Evolutionary conservation across 2,113 vertebrate genomes (phyloP).

Genomic region (Thalassoma bifasciatum): DNA sequence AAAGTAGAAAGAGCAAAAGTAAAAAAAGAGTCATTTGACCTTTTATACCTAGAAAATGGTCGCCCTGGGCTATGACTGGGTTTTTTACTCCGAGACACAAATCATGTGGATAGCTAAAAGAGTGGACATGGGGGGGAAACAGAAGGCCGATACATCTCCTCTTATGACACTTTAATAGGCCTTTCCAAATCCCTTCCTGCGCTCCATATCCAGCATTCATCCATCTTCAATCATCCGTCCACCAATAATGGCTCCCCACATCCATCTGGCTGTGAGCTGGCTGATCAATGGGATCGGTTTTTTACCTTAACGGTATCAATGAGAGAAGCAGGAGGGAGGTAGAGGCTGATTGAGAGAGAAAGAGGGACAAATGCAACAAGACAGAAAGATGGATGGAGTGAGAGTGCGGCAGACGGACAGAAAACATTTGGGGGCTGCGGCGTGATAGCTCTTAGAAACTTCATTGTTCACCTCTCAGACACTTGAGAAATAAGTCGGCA

Average conservation of each 20-base stretch:
- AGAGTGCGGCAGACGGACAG: conserved; percentile 33
- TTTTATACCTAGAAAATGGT: conserved; percentile 61
- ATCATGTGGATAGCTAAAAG: conserved; percentile 74
- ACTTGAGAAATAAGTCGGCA: conserved; percentile 48
- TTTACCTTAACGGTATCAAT: conserved; percentile 52
- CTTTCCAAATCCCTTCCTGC: conserved; percentile 66
- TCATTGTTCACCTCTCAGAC: conserved; percentile 30
- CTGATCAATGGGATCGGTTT: conserved; percentile 73
- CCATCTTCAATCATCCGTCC: conserved; percentile 69
- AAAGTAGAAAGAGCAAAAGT: conserved; percentile 41
- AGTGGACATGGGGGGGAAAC: conserved; percentile 68
- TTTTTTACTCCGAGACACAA: conserved; percentile 71
- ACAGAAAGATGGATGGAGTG: conserved; percentile 49
- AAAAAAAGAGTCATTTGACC: conserved; percentile 62
- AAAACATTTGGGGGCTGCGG: conserved; percentile 29
- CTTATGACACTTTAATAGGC: conserved; percentile 78
- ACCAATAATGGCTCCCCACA: conserved; percentile 66
- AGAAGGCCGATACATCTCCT: conserved; percentile 69
- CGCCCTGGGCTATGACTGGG: conserved; percentile 44
- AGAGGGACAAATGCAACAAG: conserved; percentile 45
- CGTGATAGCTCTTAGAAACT: conserved; percentile 6
- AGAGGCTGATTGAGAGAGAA: conserved; percentile 58
- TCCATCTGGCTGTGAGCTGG: conserved; percentile 51
- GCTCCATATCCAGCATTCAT: conserved; percentile 57
- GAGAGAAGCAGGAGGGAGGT: conserved; percentile 9